These are phyloP conservation scores for Fabriciana adippe DNA, from an alignment of 2,888 invertebrate genomes.

Conservation along the genomic window DNA sequence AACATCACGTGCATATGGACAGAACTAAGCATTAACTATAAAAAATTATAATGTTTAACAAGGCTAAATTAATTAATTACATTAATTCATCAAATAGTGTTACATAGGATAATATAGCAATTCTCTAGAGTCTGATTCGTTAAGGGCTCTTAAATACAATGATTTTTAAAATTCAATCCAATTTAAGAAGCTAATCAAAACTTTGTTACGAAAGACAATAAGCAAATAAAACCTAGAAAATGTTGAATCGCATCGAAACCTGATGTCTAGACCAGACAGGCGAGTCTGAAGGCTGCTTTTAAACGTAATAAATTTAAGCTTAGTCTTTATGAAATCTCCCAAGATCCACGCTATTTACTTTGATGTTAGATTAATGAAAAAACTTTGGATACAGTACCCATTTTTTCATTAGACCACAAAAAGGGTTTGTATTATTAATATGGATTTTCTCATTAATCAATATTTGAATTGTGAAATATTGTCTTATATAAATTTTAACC, in stretches of 20 bases:
- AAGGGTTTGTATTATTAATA: neutral
- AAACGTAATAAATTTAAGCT: conserved; percentile 35
- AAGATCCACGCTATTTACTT: conserved; percentile 33
- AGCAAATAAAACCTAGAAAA: neutral
- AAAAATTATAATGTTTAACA: too few relatives aligned
- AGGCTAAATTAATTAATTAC: too few relatives aligned
- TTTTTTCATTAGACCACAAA: neutral
- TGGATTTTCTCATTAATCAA: neutral
- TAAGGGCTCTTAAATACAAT: neutral
- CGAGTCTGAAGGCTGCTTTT: conserved; percentile 33
- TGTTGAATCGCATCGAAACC: conserved; percentile 25
- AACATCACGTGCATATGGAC: too few relatives aligned
- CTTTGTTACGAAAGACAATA: conserved; percentile 4
- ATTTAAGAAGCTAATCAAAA: neutral
- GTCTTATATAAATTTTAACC: too few relatives aligned
- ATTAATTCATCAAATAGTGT: neutral
- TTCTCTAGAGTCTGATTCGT: neutral
- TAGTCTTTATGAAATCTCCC: conserved; percentile 35
- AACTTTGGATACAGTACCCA: neutral
- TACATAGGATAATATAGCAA: too few relatives aligned
- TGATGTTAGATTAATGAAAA: conserved; percentile 27
- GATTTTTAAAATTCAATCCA: neutral
- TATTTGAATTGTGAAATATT: too few relatives aligned
- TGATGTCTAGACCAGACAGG: conserved; percentile 34
- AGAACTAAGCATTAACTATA: too few relatives aligned